Base-by-base conservation (phyloP, 2,888 invertebrate species). In the Agrotis puta region DNA sequence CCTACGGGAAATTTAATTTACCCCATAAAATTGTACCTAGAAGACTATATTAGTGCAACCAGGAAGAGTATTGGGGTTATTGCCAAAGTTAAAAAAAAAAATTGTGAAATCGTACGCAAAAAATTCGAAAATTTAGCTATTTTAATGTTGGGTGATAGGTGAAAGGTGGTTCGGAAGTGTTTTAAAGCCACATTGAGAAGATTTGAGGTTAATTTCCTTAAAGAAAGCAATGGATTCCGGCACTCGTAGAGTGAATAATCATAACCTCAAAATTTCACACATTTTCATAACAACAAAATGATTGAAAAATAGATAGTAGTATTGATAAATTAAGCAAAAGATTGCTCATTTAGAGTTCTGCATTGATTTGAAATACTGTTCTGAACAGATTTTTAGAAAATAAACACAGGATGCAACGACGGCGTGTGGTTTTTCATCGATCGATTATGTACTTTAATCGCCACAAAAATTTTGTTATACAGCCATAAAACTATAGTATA, bases 31-130 rank as follows among this genome's bases (percentile, higher is more conserved):
- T 62, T 91, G 92, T 92, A 93, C 93, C 94, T 89, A 86, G 80
- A 84, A 73, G 88, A 83, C 89, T 85, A 90, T 68, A 0, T 2
- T n/a, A 75, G 88, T 78, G 14, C 90, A 86, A 73, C 85, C 90
- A 92, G 93, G 93, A 93, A 94, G 94, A 94, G 93, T 92, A 73
- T 86, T 75, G 92, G 94, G 94, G 92, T 84, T 57, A 0, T 14
- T 18, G 33, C 33, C 33, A 33, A n/a, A 9, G 16, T 3, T 13
- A 4, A 20, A 5, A 18, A 58, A 24, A 7, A 48, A n/a, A 2
- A 11, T n/a, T 43, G 11, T 6, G 5, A 47, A 47, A 53, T 22
- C 0, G 5, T 5, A 7, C 6, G n/a, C 7, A 24, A 51, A 48
- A 51, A 54, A 20, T 3, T 18, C 48, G 50, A 18, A 33, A 20